Base-by-base conservation (phyloP, 2,888 invertebrate species). In the Elmis aenea region DNA sequence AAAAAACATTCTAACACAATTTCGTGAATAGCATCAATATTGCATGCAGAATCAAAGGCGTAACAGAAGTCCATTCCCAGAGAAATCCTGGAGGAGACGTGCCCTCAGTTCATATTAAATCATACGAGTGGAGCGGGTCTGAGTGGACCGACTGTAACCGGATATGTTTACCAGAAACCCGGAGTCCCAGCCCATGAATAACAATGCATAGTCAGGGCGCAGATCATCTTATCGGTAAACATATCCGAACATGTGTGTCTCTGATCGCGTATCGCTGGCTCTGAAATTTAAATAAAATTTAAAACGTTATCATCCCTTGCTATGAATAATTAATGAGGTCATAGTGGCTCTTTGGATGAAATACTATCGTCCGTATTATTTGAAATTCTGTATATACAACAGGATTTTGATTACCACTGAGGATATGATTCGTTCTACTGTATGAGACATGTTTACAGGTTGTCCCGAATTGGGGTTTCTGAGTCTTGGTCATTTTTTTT, bases 131-230 rank as follows among this genome's bases (percentile, higher is more conserved):
- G 44, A 38, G 37, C 28, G 42, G 43, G 37, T 36, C 26, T 33
- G 39, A 40, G 46, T 45, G 47, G 45, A 39, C 43, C 18, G 37
- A 31, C 39, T 30, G 54, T 55, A 55, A 55, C 54, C 46, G 53
- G 54, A 56, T 56, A 54, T 54, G 50, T 53, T 54, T 55, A 52
- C 51, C 51, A 49, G 50, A 48, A 51, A 46, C 46, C 45, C 47
- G 48, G 36, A 51, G 45, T 58, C 58, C 58, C 58, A 51, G 38
- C 46, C 54, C 56, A 58, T 58, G 58, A 58, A 58, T 58, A 55
- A 52, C 54, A 58, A 58, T 55, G 51, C 33, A 15, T 24, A 31
- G 12, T 45, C 33, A 26, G 18, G 5, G 21, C 36, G 38, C 38
- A 31, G 40, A 48, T 47, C 49, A 43, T 50, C 52, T 52, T 52